phyloP scores from a whole-genome alignment of 2,797 vertebrate species.

The Typhlichthys eigenmanni region DNA sequence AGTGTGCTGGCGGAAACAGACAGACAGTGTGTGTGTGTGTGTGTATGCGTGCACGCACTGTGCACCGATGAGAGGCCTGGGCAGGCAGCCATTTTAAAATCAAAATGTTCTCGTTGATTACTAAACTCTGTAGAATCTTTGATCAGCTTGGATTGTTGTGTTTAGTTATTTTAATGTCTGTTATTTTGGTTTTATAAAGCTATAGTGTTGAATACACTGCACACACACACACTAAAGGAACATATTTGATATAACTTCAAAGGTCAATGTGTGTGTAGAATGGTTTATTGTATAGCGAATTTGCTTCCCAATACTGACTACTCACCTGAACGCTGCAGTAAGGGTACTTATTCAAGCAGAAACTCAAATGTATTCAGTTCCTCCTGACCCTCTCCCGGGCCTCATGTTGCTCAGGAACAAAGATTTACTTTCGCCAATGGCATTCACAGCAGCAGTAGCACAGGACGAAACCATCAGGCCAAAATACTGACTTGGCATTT shows the following conservation, averaged over 20 bases:
- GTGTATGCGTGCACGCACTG: background rate
- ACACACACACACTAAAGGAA: background rate
- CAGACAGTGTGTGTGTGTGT: background rate
- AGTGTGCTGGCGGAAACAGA: background rate
- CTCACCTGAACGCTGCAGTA: background rate
- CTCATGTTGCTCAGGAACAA: slow-evolving; percentile 35
- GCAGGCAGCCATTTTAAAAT: background rate
- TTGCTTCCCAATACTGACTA: background rate
- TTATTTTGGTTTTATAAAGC: too few relatives aligned
- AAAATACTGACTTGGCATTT: background rate
- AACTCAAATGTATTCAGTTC: background rate
- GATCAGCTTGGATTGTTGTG: too few relatives aligned
- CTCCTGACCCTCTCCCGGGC: slow-evolving; percentile 21
- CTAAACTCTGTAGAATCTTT: too few relatives aligned
- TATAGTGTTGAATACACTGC: background rate
- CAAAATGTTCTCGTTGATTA: too few relatives aligned
- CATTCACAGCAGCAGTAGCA: slow-evolving; percentile 7
- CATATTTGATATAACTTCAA: background rate
- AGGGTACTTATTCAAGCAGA: background rate
- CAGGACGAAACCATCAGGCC: background rate
- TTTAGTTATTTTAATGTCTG: too few relatives aligned
- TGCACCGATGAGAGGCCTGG: background rate
- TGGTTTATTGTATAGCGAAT: background rate
- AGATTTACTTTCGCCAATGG: slow-evolving; percentile 19
- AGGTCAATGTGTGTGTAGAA: background rate